A percentile compares a stretch with the other conserved stretches of the same genome.
phyloP scores from a whole-genome alignment of 2,113 vertebrate genomes.

The Mesitornis unicolor region DNA sequence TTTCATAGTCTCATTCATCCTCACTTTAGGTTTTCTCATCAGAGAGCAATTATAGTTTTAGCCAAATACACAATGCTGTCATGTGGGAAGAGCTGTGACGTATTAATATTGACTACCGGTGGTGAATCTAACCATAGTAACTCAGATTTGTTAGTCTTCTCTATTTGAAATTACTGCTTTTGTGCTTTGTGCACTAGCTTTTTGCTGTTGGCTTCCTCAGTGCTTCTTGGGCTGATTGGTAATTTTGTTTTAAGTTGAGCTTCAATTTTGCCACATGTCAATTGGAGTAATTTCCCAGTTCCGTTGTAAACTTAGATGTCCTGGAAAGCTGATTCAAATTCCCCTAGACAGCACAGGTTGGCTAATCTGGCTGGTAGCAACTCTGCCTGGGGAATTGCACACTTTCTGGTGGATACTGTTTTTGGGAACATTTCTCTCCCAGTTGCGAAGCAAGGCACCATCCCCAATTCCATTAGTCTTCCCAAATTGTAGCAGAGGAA shows the following conservation, averaged over 20 bases:
- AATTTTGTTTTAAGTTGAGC: not conserved
- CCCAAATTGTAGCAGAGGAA: not conserved
- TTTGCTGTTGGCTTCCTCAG: not conserved
- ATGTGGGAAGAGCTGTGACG: not conserved
- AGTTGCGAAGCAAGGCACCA: not conserved
- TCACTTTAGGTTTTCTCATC: slow-evolving; percentile 9
- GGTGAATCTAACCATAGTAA: not conserved
- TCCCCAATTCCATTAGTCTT: not conserved
- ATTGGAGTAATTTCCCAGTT: not conserved
- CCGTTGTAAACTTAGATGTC: not conserved
- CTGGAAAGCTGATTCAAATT: not conserved
- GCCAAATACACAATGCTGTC: not conserved
- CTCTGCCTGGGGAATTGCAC: not conserved
- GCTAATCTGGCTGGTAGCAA: not conserved
- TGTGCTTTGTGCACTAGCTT: not conserved
- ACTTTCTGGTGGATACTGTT: not conserved
- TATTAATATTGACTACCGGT: not conserved
- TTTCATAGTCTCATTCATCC: not conserved
- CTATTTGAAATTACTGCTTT: not conserved
- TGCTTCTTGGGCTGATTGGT: not conserved
- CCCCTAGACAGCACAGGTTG: not conserved
- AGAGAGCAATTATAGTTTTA: slow-evolving; percentile 32
- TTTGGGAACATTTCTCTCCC: not conserved
- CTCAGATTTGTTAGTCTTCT: not conserved
- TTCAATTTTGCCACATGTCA: not conserved